Conservation (phyloP, 2,888 invertebrate genomes). For the Calameuta pallipes region DNA sequence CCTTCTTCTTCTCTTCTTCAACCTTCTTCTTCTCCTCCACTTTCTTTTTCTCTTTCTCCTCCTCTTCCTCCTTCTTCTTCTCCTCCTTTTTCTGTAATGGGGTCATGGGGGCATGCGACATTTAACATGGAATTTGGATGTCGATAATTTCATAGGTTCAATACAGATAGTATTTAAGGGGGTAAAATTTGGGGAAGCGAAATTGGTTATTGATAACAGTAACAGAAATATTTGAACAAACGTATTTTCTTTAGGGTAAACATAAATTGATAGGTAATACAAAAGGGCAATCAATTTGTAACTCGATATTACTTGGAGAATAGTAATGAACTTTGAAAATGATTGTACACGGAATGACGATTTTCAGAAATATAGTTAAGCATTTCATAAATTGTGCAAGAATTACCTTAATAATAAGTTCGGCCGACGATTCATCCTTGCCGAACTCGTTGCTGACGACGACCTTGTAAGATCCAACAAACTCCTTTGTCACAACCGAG, state of each 20-base stretch:
- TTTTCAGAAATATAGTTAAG: not conserved
- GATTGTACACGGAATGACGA: not conserved
- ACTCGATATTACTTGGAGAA: not conserved
- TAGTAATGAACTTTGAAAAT: not conserved
- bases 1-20: conserved; percentile 57
- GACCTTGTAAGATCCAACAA: conserved; percentile 84
- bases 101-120: conserved; percentile 42
- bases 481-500: conserved; percentile 78
- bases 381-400: not conserved
- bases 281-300: not conserved
- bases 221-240: not conserved
- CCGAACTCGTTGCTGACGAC: conserved; percentile 93
- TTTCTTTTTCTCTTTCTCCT: conserved; percentile 43
- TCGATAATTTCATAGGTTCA: not conserved
- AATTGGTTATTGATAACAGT: no score
- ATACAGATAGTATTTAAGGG: conserved; percentile 19
- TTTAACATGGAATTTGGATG: conserved; percentile 3
- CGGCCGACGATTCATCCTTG: conserved; percentile 87
- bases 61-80: conserved; percentile 27
- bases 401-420: conserved; percentile 77
- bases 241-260: no score
- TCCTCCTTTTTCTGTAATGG: conserved; percentile 17
- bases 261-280: not conserved
- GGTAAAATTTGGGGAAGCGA: conserved; percentile 8
- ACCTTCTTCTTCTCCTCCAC: conserved; percentile 47